phyloP scores from a whole-genome alignment of 2,888 invertebrate species.

The Amphipoea oculea region DNA sequence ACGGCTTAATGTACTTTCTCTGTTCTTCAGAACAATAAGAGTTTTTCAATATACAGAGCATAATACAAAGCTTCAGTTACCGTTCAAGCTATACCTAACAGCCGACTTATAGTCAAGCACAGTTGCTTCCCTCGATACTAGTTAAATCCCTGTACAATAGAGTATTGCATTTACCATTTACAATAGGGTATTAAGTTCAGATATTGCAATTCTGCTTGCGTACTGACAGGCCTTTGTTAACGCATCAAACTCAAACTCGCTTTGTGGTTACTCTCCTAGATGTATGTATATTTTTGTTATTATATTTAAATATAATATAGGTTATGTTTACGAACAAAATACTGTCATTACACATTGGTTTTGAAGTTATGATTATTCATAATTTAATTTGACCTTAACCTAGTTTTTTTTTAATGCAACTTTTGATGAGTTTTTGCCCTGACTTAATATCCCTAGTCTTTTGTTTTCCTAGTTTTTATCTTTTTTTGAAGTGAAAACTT shows the following conservation, averaged over 20 bases:
- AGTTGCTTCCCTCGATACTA: slow-evolving; percentile 1
- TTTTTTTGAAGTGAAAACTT: no score
- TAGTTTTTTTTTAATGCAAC: no score
- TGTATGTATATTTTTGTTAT: not conserved
- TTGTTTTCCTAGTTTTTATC: no score
- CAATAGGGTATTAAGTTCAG: slow-evolving; percentile 52
- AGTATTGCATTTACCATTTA: slow-evolving; percentile 39
- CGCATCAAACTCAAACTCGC: not conserved
- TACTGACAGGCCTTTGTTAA: not conserved
- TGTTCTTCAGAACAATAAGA: not conserved
- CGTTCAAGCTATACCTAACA: not conserved
- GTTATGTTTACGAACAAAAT: not conserved
- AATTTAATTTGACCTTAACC: not conserved
- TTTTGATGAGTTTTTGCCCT: no score
- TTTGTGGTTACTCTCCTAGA: slow-evolving; percentile 4
- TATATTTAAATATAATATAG: not conserved
- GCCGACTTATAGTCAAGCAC: not conserved
- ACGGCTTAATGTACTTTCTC: no score
- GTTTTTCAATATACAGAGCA: not conserved
- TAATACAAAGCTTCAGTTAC: not conserved
- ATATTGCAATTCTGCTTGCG: slow-evolving; percentile 34
- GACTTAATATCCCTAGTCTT: no score
- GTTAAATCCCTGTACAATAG: slow-evolving; percentile 44
- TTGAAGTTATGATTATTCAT: not conserved
- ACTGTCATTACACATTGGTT: not conserved